Conservation (phyloP, 2,888 invertebrate genomes). For the Platycheirus albimanus region DNA sequence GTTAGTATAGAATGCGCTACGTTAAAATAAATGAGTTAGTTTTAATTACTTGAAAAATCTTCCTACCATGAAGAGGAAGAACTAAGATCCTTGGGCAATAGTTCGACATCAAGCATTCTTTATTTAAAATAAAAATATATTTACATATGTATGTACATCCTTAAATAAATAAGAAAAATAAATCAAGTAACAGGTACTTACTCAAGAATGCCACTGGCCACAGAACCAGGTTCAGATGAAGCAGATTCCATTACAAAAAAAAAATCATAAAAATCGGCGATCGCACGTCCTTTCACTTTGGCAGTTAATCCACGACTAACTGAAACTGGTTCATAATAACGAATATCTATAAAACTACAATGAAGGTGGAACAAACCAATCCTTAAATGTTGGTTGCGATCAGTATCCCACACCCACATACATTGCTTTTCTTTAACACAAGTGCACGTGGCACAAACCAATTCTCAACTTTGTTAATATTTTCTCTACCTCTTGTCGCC, state of each 20-base stretch:
- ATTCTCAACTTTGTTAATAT: too few relatives aligned
- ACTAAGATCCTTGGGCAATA: constrained; percentile 14
- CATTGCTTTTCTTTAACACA: constrained; percentile 14
- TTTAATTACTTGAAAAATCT: constrained; percentile 30
- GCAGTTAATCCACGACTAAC: constrained; percentile 22
- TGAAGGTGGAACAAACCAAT: constrained; percentile 8
- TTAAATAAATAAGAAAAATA: constrained; percentile 1
- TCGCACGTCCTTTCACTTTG: constrained; percentile 2
- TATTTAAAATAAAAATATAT: constrained; percentile 12
- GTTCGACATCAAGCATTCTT: constrained; percentile 15
- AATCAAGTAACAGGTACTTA: not conserved
- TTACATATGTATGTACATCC: too few relatives aligned
- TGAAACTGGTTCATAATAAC: constrained; percentile 4
- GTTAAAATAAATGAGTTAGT: constrained; percentile 23
- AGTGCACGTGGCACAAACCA: constrained; percentile 11
- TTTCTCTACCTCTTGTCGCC: too few relatives aligned
- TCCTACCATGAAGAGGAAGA: constrained; percentile 18
- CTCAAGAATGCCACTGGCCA: constrained; percentile 6
- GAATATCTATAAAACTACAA: constrained; percentile 22
- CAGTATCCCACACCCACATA: not conserved
- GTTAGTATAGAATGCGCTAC: not conserved
- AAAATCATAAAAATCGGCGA: not conserved
- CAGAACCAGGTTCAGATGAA: constrained; percentile 11
- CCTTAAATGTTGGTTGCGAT: too few relatives aligned
- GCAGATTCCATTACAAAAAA: not conserved